phyloP scores from a whole-genome alignment of 1,140 invertebrate genomes.

The Sinella curviseta region DNA sequence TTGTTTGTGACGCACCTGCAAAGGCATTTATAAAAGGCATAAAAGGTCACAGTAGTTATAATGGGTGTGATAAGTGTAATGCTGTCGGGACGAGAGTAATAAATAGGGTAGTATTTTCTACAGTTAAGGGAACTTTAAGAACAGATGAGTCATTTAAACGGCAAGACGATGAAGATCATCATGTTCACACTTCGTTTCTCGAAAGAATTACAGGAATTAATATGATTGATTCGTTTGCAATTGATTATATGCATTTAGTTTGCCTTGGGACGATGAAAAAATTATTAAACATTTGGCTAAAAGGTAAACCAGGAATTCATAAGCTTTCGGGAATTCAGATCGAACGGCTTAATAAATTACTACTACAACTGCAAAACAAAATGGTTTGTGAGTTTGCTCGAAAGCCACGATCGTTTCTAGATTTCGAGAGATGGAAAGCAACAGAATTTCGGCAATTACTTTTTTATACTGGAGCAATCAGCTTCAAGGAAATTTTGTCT shows the following conservation, averaged over 20 bases:
- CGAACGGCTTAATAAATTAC: constrained; percentile 29
- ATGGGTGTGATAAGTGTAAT: not conserved
- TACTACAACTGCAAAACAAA: not conserved
- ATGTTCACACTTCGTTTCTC: not conserved
- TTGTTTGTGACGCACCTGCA: not conserved
- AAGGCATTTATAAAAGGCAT: not conserved
- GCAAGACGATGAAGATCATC: not conserved
- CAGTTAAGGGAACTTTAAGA: not conserved
- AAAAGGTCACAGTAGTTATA: not conserved
- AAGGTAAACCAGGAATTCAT: not conserved
- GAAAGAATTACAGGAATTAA: constrained; percentile 11
- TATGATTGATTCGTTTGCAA: constrained; percentile 35
- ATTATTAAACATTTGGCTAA: constrained; percentile 51
- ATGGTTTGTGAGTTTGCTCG: constrained; percentile 54
- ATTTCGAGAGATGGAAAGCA: constrained; percentile 56
- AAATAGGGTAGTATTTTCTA: not conserved
- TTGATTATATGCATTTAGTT: constrained; percentile 53
- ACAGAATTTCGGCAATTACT: constrained; percentile 58
- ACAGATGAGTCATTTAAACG: not conserved
- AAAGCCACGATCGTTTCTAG: constrained; percentile 53
- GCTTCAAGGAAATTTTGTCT: constrained; percentile 51
- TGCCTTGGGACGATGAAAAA: constrained; percentile 52
- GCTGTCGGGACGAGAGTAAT: not conserved
- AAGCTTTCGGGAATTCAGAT: constrained; percentile 15
- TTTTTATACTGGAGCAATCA: constrained; percentile 56